Evolutionary conservation across 1,140 invertebrate species (phyloP).

Genomic region (Aphaenogaster floridana): DNA sequence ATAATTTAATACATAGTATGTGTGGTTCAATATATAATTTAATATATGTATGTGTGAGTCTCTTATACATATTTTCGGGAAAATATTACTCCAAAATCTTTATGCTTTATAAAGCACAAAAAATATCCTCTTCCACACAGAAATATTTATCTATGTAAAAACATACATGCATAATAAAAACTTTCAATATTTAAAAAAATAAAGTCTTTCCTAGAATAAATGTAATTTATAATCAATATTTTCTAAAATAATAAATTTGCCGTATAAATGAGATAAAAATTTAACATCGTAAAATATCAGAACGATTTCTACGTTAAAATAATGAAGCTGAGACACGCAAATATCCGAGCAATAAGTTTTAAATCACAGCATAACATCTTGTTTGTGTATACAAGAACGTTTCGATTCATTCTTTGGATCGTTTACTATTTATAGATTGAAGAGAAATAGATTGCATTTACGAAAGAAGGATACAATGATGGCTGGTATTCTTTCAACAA

Average conservation of each 20-base stretch:
- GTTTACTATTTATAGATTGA: slow-evolving; percentile 32
- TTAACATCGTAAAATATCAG: not conserved
- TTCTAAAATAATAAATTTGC: not conserved
- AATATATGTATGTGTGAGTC: too few species aligned
- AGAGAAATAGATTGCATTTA: not conserved
- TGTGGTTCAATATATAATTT: not conserved
- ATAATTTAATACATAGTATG: not conserved
- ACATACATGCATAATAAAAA: not conserved
- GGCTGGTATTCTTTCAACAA: slow-evolving; percentile 62
- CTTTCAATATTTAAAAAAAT: not conserved
- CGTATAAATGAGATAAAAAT: not conserved
- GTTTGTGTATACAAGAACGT: slow-evolving; percentile 10
- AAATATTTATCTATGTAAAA: not conserved
- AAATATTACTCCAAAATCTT: not conserved
- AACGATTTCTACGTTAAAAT: not conserved
- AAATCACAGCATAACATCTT: slow-evolving; percentile 7
- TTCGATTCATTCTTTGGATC: not conserved
- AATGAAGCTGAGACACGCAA: not conserved
- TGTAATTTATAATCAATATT: not conserved
- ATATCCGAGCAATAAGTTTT: not conserved
- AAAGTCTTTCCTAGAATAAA: not conserved
- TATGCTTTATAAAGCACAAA: not conserved
- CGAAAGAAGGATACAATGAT: slow-evolving; percentile 65
- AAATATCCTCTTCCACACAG: not conserved
- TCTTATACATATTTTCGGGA: not conserved